Evolutionary conservation across 2,797 vertebrate species (phyloP), one percentile per base, ranked within the genome.

Genomic region (Psittacula derbiana): DNA sequence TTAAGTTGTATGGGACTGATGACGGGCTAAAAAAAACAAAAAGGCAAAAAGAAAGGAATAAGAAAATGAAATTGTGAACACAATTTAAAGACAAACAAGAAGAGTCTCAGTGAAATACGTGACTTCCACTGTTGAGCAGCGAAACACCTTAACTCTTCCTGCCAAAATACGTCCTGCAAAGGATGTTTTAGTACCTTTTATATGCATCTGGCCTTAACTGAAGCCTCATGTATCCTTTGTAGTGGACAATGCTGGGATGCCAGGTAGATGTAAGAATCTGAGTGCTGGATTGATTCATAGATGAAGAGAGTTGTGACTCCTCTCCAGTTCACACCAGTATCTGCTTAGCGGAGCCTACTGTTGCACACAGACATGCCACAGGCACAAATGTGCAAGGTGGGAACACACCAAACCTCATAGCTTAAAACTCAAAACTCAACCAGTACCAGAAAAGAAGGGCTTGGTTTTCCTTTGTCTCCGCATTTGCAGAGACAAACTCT

Each of bases 81-180:
- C 55, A 38, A 71, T 85, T 86, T 80, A 62, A 95, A 81, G 71
- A 65, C 30, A n/a, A 84, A 71, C 50, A 16, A 78, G 89, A 96
- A 80, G 49, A 84, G 43, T 31, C 38, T 6, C 6, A 50, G 24
- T 47, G 47, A 70, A 88, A 79, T 33, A 80, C 27, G 5, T 36
- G 60, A 60, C 36, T 86, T 86, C 28, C 55, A 69, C 47, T n/a
- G 18, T 8, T 64, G 78, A 93, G 33, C 60, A 82, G 18, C 87
- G 86, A 92, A 93, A 64, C 57, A 73, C 17, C 66, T 61, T 49
- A 93, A 90, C 50, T 91, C 74, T 67, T 60, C 81, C 80, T 94
- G 53, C 70, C 81, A 90, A 92, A 86, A 85, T 2, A 76, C 15
- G 31, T 5, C 8, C 60, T 84, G 60, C 33, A 80, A 57, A 62